A percentile compares a stretch with the other conserved stretches of the same genome.
Evolutionary conservation across 2,888 invertebrate genomes (phyloP).

Genomic region (Pollenia angustigena): DNA sequence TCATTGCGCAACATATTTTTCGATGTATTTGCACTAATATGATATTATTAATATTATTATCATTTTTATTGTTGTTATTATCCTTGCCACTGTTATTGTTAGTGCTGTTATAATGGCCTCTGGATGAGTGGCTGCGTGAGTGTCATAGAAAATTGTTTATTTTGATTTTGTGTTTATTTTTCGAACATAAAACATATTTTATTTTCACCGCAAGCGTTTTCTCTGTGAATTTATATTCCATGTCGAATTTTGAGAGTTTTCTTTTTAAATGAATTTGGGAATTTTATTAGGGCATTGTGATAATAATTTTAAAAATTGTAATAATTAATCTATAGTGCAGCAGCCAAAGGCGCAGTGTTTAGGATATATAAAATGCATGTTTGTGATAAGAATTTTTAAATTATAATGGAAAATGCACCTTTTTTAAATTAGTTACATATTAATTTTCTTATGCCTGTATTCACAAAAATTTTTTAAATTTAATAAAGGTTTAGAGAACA

Average conservation of each 20-base stretch:
- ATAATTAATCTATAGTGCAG: neutral
- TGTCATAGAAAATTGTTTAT: conserved; percentile 37
- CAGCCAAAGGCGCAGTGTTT: no score
- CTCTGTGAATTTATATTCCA: conserved; percentile 1
- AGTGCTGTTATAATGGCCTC: conserved; percentile 22
- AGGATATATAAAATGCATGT: no score
- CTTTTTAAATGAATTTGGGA: neutral
- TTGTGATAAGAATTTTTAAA: no score
- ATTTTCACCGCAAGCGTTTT: neutral
- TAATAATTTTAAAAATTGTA: neutral
- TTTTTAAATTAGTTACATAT: no score
- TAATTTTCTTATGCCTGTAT: no score
- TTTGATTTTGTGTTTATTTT: conserved; percentile 41
- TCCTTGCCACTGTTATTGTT: conserved; percentile 51
- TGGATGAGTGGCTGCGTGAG: conserved; percentile 20
- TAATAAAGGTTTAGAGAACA: no score
- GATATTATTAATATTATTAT: conserved; percentile 55
- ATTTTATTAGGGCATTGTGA: neutral
- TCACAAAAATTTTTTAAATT: no score
- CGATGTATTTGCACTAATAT: conserved; percentile 48
- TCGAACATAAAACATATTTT: conserved; percentile 1
- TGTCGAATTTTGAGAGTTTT: neutral
- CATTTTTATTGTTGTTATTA: conserved; percentile 55
- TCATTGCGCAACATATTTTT: conserved; percentile 46
- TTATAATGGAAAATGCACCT: no score